Evolutionary conservation across 2,113 vertebrate genomes (phyloP).

Genomic region (Pollimyrus isidori): DNA sequence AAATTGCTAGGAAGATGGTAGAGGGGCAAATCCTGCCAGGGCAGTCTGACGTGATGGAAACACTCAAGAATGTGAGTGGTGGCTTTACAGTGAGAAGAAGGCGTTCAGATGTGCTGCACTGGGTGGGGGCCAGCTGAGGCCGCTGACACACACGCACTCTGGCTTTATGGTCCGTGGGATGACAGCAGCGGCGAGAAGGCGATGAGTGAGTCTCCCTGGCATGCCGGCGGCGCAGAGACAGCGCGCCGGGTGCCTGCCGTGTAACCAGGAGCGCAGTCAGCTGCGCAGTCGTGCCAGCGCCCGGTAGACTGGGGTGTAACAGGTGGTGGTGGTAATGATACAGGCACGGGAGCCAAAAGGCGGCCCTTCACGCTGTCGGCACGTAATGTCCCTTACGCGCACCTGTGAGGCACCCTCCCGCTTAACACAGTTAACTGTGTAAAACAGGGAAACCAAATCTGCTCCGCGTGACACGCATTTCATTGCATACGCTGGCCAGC

Average conservation of each 20-base stretch:
- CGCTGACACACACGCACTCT: background rate
- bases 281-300: background rate
- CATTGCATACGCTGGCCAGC: background rate
- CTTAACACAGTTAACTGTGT: background rate
- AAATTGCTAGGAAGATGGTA: background rate
- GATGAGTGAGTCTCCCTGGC: background rate
- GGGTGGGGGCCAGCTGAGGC: background rate
- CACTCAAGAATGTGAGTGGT: background rate
- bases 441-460: background rate
- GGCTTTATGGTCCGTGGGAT: background rate
- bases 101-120: background rate
- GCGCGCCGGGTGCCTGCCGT: background rate
- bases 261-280: background rate
- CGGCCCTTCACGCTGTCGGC: background rate
- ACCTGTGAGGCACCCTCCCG: background rate
- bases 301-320: background rate
- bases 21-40: background rate
- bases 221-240: background rate
- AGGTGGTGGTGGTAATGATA: conserved; percentile 12
- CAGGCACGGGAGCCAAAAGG: background rate
- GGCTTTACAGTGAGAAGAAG: background rate
- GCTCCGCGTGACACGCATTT: background rate
- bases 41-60: background rate
- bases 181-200: background rate
- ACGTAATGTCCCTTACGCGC: background rate